Conservation (phyloP, 2,888 invertebrate genomes). For the Marronus borbonicus region DNA sequence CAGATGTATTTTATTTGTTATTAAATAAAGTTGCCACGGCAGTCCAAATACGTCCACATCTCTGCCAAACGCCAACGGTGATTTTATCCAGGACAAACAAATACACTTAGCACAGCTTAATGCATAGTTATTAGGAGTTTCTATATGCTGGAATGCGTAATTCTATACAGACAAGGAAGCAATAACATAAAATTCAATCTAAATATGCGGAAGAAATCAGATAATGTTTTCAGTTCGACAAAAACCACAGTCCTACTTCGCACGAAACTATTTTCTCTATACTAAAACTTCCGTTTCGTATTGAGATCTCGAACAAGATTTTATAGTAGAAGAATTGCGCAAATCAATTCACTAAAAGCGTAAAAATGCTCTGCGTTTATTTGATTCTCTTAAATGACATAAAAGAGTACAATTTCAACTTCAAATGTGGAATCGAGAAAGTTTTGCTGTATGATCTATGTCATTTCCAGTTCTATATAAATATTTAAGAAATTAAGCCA, state of each 20-base stretch:
- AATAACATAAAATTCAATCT: constrained; percentile 2
- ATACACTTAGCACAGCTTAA: background rate
- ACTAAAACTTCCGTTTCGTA: background rate
- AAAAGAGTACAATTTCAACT: background rate
- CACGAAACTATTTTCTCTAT: background rate
- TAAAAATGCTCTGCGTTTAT: no score
- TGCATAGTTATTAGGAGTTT: background rate
- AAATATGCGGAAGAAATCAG: constrained; percentile 24
- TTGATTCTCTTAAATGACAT: no score
- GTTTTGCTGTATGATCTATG: background rate
- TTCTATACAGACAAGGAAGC: background rate
- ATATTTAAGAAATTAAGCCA: constrained; percentile 8
- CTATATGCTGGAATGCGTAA: background rate
- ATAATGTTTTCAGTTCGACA: background rate
- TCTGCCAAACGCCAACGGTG: background rate
- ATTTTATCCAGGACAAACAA: background rate
- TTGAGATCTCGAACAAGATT: no score
- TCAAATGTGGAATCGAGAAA: background rate
- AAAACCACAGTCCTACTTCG: background rate
- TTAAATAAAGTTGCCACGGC: no score
- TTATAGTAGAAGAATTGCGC: no score
- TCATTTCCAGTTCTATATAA: constrained; percentile 10
- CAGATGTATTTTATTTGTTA: no score
- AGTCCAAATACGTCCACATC: background rate
- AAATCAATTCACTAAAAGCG: no score